Percentiles rank a stretch among this genome's conserved stretches.
phyloP scores from a whole-genome alignment of 1,140 invertebrate species.

The Melanaphis sacchari region DNA sequence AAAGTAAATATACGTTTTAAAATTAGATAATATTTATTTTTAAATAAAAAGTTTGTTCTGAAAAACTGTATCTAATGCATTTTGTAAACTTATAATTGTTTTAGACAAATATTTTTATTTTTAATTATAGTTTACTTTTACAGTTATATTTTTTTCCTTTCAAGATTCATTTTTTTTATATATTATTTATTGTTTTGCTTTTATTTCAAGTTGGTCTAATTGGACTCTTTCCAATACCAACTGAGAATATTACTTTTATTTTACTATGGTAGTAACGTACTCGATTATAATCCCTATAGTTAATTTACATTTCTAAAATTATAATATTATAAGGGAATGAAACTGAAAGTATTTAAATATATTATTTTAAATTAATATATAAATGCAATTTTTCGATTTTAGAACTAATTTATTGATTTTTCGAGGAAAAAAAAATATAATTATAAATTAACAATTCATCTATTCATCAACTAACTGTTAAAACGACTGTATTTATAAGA shows the following conservation, averaged over 20 bases:
- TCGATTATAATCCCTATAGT: neutral
- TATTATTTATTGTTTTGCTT: neutral
- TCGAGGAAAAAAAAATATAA: neutral
- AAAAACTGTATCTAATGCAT: neutral
- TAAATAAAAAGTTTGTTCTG: neutral
- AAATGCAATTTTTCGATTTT: neutral
- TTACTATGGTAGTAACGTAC: neutral
- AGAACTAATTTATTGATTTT: neutral
- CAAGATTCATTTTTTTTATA: neutral
- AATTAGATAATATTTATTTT: neutral
- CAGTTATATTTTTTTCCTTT: neutral
- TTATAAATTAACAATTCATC: neutral
- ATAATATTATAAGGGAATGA: neutral
- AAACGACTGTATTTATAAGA: neutral
- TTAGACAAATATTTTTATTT: conserved; percentile 12
- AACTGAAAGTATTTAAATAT: neutral
- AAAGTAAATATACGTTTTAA: neutral
- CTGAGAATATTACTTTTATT: neutral
- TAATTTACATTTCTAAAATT: neutral
- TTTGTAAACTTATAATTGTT: neutral
- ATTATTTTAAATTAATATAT: neutral
- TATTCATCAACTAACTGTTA: neutral
- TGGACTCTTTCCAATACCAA: neutral
- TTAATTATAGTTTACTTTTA: neutral
- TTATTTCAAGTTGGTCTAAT: neutral